Evolutionary conservation across 64 coral and sea anemone genomes (phyloP).

Genomic region (Hydrozoanthus tunicans): DNA sequence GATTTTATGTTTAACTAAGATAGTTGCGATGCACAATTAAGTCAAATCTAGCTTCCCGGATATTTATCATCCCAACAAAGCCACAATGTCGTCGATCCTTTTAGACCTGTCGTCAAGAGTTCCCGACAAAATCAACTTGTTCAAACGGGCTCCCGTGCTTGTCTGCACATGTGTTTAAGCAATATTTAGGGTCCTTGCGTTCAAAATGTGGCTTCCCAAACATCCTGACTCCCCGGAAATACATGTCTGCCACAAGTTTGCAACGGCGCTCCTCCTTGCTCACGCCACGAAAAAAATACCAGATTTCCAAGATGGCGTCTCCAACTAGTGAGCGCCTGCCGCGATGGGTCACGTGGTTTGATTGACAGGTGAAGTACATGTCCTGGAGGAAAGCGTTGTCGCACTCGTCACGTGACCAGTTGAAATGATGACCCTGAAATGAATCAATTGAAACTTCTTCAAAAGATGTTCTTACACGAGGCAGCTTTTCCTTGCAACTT

Average conservation of each 20-base stretch:
- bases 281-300: conserved; percentile 95
- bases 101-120: not conserved
- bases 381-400: conserved; percentile 85
- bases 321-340: conserved; percentile 60
- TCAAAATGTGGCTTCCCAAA: conserved; percentile 95
- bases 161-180: conserved; percentile 86
- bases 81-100: no score
- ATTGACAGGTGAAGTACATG: conserved; percentile 79
- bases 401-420: conserved; percentile 93
- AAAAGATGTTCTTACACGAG: not conserved
- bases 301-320: conserved; percentile 87
- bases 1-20: no score
- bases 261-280: conserved; percentile 92
- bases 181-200: conserved; percentile 78
- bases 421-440: conserved; percentile 89
- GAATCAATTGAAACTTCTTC: not conserved
- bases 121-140: conserved; percentile 46
- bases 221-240: conserved; percentile 78
- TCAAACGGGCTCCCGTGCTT: conserved; percentile 93
- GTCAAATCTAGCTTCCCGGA: no score
- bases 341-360: conserved; percentile 50
- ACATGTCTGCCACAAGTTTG: conserved; percentile 86
- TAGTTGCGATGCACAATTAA: no score
- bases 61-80: no score
- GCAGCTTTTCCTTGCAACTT: no score